phyloP scores from a whole-genome alignment of 2,888 invertebrate genomes.

The Ormyrus thymus region DNA sequence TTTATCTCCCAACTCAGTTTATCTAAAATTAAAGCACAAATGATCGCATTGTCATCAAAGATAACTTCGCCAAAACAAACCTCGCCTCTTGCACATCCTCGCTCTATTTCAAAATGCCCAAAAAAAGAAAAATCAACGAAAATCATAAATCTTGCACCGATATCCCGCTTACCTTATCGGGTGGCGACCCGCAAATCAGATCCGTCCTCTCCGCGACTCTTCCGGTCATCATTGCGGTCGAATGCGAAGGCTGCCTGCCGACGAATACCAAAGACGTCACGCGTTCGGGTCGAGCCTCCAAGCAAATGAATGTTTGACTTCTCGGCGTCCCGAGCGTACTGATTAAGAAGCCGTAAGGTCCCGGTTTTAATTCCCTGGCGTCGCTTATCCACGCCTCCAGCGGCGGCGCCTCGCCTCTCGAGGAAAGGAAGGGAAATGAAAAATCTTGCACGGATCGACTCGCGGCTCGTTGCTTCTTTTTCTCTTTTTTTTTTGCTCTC shows the following conservation, averaged over 20 bases:
- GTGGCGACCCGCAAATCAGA: slow-evolving; percentile 2
- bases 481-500: too few species aligned
- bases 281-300: not conserved
- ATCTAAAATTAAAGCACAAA: too few species aligned
- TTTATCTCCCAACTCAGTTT: too few species aligned
- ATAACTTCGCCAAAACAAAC: too few species aligned
- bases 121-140: not conserved
- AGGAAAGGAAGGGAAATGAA: slow-evolving; percentile 21
- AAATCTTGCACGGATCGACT: too few species aligned
- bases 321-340: slow-evolving; percentile 25
- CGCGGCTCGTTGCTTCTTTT: too few species aligned
- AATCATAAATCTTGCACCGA: not conserved
- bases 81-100: too few species aligned
- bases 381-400: slow-evolving; percentile 32
- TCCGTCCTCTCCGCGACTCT: not conserved
- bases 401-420: not conserved
- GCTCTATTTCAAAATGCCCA: too few species aligned
- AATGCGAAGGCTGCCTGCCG: too few species aligned
- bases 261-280: not conserved
- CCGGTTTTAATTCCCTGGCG: slow-evolving; percentile 24
- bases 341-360: slow-evolving; percentile 26
- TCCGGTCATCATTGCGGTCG: slow-evolving; percentile 19
- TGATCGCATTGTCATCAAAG: too few species aligned
- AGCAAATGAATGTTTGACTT: not conserved
- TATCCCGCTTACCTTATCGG: slow-evolving; percentile 33